Evolutionary conservation across 1,140 invertebrate species (phyloP), one percentile per base, ranked within the genome.

Genomic region (Microplitis mediator): DNA sequence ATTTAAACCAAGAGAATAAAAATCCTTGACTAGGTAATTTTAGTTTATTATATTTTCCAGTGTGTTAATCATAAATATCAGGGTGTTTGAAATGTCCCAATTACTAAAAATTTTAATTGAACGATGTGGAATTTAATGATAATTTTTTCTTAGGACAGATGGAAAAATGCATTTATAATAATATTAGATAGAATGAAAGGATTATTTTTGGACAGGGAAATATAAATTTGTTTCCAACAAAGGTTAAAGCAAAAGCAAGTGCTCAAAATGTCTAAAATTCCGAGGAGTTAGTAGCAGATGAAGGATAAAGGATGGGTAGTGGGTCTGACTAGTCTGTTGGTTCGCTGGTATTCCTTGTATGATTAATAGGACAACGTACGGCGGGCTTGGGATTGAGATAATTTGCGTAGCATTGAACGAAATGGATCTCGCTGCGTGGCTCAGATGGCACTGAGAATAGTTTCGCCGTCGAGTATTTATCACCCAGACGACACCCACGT

Each of bases 351-450:
- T 58, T 23, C 54, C 64, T 73, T 45, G 64, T 71, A 78, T 78
- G 78, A 79, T 79, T 79, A 79, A 79, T 78, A 77, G 54, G 69
- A 74, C 61, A 71, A 73, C 71, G 66, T 67, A 71, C 39, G 6
- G 2, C 8, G 39, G 23, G 34, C 32, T 58, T 35, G 32, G 64
- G 71, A 77, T 73, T 66, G 64, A 66, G 71, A 70, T 75, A 75
- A 75, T 78, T 77, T 78, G 71, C 71, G 73, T 78, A 78, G 75
- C 73, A 68, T 58, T 51, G 62, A 60, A 71, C 73, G 54, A 70
- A 71, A 70, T 65, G 76, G 71, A 75, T 77, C 69, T 54, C 68
- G 23, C 23, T 54, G 69, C 69, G 62, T 71, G 45, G 61, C 74
- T 61, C 64, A 67, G 65, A 67, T 67, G 65, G 45, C 36, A 67